These are phyloP conservation scores for Malurus leucopterus DNA, from an alignment of 2,797 vertebrate genomes.

Conservation along the genomic window DNA sequence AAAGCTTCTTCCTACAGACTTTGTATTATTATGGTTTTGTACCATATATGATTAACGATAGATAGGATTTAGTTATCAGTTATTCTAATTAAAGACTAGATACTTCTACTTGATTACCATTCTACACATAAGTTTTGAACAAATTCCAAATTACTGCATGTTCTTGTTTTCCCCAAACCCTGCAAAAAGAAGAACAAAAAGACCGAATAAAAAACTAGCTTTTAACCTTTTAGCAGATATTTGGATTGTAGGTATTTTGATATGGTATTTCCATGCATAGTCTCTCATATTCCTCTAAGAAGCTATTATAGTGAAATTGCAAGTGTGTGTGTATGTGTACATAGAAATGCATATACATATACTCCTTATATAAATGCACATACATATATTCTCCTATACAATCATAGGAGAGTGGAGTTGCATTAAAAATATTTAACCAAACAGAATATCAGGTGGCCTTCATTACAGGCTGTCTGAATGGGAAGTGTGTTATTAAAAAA, in stretches of 20 bases:
- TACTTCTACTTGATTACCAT: not conserved
- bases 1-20: not conserved
- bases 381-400: not conserved
- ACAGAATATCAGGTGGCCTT: not conserved
- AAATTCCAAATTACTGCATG: not conserved
- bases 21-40: not conserved
- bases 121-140: not conserved
- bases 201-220: not conserved
- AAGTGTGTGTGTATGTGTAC: fast-evolving
- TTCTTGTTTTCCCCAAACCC: not conserved
- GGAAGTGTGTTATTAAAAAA: not conserved
- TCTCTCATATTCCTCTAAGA: not conserved
- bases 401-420: not conserved
- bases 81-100: not conserved
- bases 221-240: not conserved
- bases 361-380: not conserved
- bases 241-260: not conserved
- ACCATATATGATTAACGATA: not conserved
- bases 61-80: not conserved
- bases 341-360: not conserved
- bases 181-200: not conserved
- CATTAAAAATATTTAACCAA: not conserved
- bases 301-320: not conserved
- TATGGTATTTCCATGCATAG: not conserved
- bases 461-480: not conserved